Evolutionary conservation across 2,888 invertebrate genomes (phyloP).

Genomic region (Lepidocyrtinus sp.): DNA sequence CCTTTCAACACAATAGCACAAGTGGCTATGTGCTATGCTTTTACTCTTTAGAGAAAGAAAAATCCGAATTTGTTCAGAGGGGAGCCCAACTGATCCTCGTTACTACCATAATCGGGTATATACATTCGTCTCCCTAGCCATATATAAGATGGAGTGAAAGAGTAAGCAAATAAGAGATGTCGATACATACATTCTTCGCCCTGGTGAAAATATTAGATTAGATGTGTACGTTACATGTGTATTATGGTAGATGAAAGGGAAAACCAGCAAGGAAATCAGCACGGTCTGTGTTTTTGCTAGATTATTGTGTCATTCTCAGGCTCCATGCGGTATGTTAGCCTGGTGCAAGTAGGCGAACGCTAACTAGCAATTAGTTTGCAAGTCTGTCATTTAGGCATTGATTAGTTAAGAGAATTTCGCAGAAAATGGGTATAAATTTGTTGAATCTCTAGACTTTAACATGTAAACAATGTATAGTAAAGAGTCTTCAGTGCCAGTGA

Average conservation of each 20-base stretch:
- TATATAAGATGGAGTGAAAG: no score
- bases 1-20: conserved; percentile 31
- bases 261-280: neutral
- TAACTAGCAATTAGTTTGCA: no score
- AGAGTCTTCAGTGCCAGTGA: no score
- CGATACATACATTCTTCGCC: neutral
- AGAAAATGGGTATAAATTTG: no score
- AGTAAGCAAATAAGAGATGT: neutral
- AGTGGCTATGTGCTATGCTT: neutral
- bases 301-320: neutral
- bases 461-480: no score
- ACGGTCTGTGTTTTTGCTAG: neutral
- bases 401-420: no score
- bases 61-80: neutral
- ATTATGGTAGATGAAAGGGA: neutral
- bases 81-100: neutral
- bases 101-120: neutral
- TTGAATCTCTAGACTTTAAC: no score
- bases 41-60: neutral
- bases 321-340: neutral
- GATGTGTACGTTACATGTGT: neutral
- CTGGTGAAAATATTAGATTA: neutral
- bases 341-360: neutral
- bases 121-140: neutral
- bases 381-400: no score